Percentiles rank a stretch among this genome's conserved stretches.
Conservation (phyloP, 2,888 invertebrate genomes). For the Meta bourneti region DNA sequence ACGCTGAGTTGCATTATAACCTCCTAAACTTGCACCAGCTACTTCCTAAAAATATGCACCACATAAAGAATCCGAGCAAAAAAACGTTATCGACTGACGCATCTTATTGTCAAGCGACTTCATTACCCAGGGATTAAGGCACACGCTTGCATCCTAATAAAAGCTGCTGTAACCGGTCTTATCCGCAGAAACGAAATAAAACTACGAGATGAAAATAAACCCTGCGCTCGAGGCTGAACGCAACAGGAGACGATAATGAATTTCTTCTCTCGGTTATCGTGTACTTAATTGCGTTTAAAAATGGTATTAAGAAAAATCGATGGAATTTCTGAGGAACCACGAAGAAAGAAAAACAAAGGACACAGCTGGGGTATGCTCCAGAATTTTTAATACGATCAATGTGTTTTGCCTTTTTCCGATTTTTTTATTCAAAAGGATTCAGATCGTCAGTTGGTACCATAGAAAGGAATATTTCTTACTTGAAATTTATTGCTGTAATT, state of each 20-base stretch:
- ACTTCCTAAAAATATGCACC: neutral
- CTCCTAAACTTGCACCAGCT: neutral
- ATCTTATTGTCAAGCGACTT: neutral
- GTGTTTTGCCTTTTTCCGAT: slow-evolving; percentile 20
- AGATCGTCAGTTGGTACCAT: neutral
- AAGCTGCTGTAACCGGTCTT: neutral
- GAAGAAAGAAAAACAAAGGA: slow-evolving; percentile 12
- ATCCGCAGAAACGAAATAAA: neutral
- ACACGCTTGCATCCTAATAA: neutral
- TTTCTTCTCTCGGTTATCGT: slow-evolving; percentile 32
- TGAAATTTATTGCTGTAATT: neutral
- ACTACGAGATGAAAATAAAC: neutral
- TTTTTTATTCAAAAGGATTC: neutral
- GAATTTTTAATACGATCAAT: slow-evolving; percentile 15
- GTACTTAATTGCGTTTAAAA: slow-evolving; percentile 53
- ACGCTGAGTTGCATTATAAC: too few species aligned
- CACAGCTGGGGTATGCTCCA: neutral
- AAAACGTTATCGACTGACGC: neutral
- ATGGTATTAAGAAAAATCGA: slow-evolving; percentile 55
- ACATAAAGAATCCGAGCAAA: neutral
- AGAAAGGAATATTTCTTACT: neutral
- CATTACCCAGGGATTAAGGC: neutral
- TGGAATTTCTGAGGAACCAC: slow-evolving; percentile 14
- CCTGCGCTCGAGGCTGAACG: slow-evolving; percentile 29
- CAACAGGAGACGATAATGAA: slow-evolving; percentile 64